phyloP scores from a whole-genome alignment of 2,888 invertebrate genomes.

The Eristalinus aeneus region DNA sequence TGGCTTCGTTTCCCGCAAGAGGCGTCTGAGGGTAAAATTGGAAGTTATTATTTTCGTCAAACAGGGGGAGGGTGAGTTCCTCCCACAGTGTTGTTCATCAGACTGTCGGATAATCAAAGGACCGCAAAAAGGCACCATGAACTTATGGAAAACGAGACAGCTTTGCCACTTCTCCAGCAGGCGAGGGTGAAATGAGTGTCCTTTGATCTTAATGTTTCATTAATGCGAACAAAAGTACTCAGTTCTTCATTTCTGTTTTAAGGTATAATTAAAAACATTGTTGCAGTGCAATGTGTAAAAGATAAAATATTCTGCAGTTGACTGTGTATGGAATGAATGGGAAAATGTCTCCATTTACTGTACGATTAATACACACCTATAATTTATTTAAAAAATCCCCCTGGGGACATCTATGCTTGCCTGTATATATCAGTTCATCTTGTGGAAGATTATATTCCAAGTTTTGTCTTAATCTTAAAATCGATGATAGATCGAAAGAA shows the following conservation, averaged over 20 bases:
- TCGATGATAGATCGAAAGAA: too few relatives aligned
- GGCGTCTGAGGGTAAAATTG: constrained; percentile 64
- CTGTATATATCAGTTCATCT: background rate
- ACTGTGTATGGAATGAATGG: background rate
- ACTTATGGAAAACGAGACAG: constrained; percentile 30
- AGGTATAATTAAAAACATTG: constrained; percentile 51
- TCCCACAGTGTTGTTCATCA: constrained; percentile 40
- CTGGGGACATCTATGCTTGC: background rate
- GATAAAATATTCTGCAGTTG: background rate
- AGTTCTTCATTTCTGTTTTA: constrained; percentile 33
- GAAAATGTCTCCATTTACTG: background rate
- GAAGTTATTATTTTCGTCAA: constrained; percentile 54
- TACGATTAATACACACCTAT: background rate
- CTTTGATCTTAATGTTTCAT: constrained; percentile 68
- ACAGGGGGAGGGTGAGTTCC: background rate
- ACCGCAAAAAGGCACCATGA: constrained; percentile 54
- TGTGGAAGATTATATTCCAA: background rate
- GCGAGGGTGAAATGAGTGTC: constrained; percentile 45
- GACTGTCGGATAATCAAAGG: constrained; percentile 59
- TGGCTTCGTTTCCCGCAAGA: constrained; percentile 23
- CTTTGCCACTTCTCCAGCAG: constrained; percentile 15
- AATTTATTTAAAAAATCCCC: background rate
- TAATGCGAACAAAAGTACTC: constrained; percentile 42
- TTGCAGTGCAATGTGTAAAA: background rate
- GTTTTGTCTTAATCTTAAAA: too few relatives aligned